phyloP scores from a whole-genome alignment of 1,140 invertebrate species.

The Zaprionus taronus region DNA sequence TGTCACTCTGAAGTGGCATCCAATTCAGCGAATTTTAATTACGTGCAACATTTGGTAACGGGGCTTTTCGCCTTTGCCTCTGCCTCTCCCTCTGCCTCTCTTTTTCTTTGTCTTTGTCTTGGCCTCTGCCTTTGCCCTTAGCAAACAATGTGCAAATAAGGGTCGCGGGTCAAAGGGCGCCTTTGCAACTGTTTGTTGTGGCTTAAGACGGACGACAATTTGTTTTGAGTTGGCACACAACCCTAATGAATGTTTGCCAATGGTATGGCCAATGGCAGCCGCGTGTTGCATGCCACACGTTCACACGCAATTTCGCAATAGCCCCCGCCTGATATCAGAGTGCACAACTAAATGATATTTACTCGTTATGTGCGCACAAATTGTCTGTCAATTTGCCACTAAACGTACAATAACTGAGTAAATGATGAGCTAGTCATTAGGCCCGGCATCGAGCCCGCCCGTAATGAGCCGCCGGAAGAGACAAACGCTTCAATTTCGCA shows the following conservation, averaged over 20 bases:
- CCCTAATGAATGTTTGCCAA: conserved; percentile 22
- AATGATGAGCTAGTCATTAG: conserved; percentile 75
- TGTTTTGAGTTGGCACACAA: conserved; percentile 16
- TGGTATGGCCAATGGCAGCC: neutral
- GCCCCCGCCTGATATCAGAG: conserved; percentile 41
- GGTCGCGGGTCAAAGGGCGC: conserved; percentile 24
- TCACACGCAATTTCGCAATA: conserved; percentile 58
- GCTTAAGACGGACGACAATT: conserved; percentile 26
- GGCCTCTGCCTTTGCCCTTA: neutral
- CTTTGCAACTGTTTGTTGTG: conserved; percentile 21
- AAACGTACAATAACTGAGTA: conserved; percentile 77
- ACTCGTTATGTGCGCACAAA: conserved; percentile 42
- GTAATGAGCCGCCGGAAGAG: conserved; percentile 52
- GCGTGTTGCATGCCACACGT: conserved; percentile 39
- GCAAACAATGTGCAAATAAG: conserved; percentile 35
- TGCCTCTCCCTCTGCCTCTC: neutral
- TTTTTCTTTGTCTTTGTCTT: neutral
- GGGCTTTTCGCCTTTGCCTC: conserved; percentile 4
- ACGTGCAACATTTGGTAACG: conserved; percentile 73
- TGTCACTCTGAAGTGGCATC: conserved; percentile 45
- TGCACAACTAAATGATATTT: conserved; percentile 71
- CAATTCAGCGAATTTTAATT: conserved; percentile 79
- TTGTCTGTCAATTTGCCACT: conserved; percentile 73
- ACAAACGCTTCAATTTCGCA: conserved; percentile 28
- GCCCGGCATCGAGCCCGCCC: conserved; percentile 35